Conservation (phyloP, 35 echinoderm and acorn worm species). For the Patiria miniata region DNA sequence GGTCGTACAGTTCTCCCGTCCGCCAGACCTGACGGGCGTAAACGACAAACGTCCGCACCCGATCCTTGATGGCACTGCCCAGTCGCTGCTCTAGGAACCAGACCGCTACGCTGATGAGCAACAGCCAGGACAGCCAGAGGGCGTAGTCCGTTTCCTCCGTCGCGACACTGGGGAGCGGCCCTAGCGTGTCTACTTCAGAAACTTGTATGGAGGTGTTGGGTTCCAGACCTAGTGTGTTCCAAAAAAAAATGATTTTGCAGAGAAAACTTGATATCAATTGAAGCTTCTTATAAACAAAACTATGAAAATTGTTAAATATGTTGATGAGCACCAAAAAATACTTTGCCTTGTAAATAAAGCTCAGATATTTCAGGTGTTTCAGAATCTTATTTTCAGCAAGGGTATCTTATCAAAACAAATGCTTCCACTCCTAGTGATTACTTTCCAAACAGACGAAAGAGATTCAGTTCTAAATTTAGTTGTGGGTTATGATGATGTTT, state of each 20-base stretch:
- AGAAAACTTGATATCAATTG: not conserved
- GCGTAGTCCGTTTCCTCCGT: conserved; percentile 69
- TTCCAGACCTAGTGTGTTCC: conserved; percentile 56
- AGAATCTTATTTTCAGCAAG: too few species aligned
- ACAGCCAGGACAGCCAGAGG: conserved; percentile 84
- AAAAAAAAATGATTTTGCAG: not conserved
- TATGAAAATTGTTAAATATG: not conserved
- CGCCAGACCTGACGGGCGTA: conserved; percentile 75
- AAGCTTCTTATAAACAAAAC: not conserved
- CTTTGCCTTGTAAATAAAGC: not conserved
- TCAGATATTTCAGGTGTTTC: not conserved
- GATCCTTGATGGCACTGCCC: conserved; percentile 54
- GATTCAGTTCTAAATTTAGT: not conserved
- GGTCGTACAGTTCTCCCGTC: conserved; percentile 87
- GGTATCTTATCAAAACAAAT: too few species aligned
- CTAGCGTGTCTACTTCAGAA: conserved; percentile 55
- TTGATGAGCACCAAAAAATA: not conserved
- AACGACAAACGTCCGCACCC: conserved; percentile 16
- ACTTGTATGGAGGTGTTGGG: conserved; percentile 70
- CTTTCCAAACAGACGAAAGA: too few species aligned
- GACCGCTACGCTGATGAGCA: conserved; percentile 43
- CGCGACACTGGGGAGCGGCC: conserved; percentile 65
- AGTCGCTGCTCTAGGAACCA: conserved; percentile 73
- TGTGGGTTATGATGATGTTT: not conserved
- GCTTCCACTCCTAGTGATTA: not conserved